Base-by-base conservation (phyloP, 2,888 invertebrate species). In the Cyaniris semiargus region DNA sequence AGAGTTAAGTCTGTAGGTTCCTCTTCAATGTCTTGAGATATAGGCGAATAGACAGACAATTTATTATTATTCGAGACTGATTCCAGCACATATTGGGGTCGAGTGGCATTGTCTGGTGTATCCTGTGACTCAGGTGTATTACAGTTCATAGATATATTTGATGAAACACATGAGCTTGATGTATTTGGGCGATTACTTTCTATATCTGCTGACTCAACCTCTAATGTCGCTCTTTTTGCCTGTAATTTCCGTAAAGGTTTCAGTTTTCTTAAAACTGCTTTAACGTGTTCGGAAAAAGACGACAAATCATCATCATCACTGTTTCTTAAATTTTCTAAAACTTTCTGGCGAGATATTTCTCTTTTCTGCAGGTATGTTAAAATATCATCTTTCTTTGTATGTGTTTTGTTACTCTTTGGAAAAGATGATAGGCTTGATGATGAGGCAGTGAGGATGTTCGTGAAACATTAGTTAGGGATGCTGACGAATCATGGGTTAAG, bases 401-500 rank as follows among this genome's bases (percentile, higher is more conserved):
- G 53, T 56, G 53, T 56, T 56, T 56, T 56, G 53, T 56, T 56
- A 56, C 53, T 56, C n/a, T 56, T 53, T 56, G 53, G 53, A 56
- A 56, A 56, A 56, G 53, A 56, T 56, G 53, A 0, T 3, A 70
- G 3, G 31, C 27, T 70, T 70, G 70, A 70, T 27, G 70, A 70
- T 70, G 70, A 31, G 70, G 70, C 70, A 27, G 70, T 70, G 70
- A 70, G 70, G 70, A 70, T 70, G 31, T 23, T 70, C 66, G 66
- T 27, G 70, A 70, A 70, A 70, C 70, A 70, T 70, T 23, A 70
- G 70, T 70, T 70, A 70, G 70, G 70, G 27, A 70, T 70, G 31
- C 0, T 70, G 70, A 27, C 70, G 70, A 70, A 53, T 53, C 53
- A 27, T 70, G 23, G 27, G 70, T 70, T 70, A 70, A 70, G 70